Conservation (phyloP, 2,797 vertebrate genomes). For the Glossophaga mutica region DNA sequence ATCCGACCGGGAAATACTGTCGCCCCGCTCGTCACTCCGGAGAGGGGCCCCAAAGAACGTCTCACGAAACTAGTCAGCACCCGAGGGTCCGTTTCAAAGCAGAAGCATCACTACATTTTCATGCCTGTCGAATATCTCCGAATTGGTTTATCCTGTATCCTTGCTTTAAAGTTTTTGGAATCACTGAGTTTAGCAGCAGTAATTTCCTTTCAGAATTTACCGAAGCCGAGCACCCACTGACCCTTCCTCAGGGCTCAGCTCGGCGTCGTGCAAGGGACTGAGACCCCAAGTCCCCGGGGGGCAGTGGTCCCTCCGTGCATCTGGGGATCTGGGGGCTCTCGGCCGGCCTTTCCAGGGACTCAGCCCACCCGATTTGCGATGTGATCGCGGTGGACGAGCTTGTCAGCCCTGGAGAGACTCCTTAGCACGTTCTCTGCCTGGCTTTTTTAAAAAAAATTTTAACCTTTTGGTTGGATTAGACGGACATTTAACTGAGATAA, state of each 20-base stretch:
- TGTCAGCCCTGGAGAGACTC: too few relatives aligned
- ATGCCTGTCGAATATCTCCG: background rate
- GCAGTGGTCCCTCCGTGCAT: background rate
- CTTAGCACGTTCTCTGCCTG: background rate
- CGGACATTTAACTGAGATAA: background rate
- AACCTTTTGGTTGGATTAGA: background rate
- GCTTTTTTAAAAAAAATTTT: fast-evolving
- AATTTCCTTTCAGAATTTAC: background rate
- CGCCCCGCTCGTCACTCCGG: background rate
- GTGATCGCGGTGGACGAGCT: background rate
- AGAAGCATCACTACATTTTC: background rate
- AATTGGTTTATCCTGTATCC: background rate
- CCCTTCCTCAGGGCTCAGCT: too few relatives aligned
- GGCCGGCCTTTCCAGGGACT: background rate
- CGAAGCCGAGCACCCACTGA: background rate
- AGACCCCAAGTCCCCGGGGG: fast-evolving
- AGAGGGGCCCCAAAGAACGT: background rate
- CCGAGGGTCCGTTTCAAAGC: background rate
- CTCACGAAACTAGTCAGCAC: background rate
- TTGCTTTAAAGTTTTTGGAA: background rate
- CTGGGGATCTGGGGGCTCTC: too few relatives aligned
- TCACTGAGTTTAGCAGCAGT: background rate
- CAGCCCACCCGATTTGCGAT: background rate
- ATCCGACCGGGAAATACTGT: background rate
- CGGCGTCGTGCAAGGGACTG: fast-evolving